These are phyloP conservation scores for Heliconius hermathena DNA, from an alignment of 1,140 invertebrate genomes.

Conservation along the genomic window DNA sequence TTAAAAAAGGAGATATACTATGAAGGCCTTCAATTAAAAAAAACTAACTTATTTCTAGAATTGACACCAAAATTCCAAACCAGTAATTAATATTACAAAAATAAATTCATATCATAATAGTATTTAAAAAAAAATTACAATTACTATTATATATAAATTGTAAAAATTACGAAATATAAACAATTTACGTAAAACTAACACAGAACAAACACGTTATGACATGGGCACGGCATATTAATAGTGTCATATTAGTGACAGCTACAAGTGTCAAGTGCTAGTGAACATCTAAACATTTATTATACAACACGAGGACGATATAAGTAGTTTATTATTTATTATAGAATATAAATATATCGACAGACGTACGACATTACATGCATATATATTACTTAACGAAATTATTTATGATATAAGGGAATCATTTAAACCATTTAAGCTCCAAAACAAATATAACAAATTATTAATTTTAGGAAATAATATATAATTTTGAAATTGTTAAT, in stretches of 20 bases:
- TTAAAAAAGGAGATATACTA: neutral
- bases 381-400: constrained; percentile 31
- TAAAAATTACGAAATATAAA: constrained; percentile 18
- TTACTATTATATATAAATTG: neutral
- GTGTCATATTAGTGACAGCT: constrained; percentile 65
- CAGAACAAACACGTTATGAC: constrained; percentile 35
- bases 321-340: constrained; percentile 41
- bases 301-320: constrained; percentile 47
- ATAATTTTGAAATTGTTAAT: neutral
- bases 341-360: constrained; percentile 39
- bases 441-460: neutral
- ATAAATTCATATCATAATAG: too few species aligned
- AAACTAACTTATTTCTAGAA: neutral
- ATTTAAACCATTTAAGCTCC: constrained; percentile 44
- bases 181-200: constrained; percentile 19
- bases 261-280: constrained; percentile 62
- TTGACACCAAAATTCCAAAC: neutral
- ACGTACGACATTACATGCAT: constrained; percentile 61
- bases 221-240: constrained; percentile 62
- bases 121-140: neutral
- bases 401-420: constrained; percentile 39
- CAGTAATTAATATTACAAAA: neutral
- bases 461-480: neutral
- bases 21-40: neutral
- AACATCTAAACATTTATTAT: constrained; percentile 45